Percentiles rank a stretch among this genome's conserved stretches.
phyloP scores from a whole-genome alignment of 2,797 vertebrate genomes.

The Discoglossus pictus region DNA sequence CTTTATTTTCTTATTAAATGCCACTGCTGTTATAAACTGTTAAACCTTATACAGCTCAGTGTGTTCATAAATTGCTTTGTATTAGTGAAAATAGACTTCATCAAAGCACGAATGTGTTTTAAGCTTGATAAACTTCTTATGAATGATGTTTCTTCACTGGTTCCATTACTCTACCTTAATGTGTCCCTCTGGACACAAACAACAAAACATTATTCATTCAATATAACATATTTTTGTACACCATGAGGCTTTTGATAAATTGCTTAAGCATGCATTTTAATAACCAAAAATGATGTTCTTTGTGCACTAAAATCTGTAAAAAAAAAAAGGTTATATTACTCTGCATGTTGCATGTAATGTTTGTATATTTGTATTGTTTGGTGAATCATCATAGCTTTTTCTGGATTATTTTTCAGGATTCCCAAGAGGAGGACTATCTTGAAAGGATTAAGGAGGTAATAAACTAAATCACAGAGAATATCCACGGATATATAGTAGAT shows the following conservation, averaged over 20 bases:
- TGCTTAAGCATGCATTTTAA: not conserved
- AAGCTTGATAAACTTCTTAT: no score
- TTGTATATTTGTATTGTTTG: not conserved
- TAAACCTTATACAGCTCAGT: no score
- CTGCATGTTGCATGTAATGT: no score
- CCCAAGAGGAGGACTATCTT: constrained; percentile 20
- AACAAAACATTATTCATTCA: not conserved
- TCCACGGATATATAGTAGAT: no score
- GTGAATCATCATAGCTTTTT: not conserved
- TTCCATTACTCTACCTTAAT: not conserved
- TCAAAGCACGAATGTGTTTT: no score
- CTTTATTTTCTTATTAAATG: no score
- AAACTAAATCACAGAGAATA: not conserved
- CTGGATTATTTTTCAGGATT: constrained; percentile 26
- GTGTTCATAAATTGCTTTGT: no score
- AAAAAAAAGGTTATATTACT: no score
- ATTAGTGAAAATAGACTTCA: no score
- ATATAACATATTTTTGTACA: not conserved
- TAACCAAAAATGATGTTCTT: no score
- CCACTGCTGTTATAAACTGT: no score
- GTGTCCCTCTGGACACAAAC: not conserved
- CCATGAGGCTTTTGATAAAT: not conserved
- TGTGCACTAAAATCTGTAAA: not conserved
- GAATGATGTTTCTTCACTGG: no score
- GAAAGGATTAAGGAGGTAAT: constrained; percentile 44